Conservation (phyloP, 2,888 invertebrate species). For the Acanthococcus lagerstroemiae region DNA sequence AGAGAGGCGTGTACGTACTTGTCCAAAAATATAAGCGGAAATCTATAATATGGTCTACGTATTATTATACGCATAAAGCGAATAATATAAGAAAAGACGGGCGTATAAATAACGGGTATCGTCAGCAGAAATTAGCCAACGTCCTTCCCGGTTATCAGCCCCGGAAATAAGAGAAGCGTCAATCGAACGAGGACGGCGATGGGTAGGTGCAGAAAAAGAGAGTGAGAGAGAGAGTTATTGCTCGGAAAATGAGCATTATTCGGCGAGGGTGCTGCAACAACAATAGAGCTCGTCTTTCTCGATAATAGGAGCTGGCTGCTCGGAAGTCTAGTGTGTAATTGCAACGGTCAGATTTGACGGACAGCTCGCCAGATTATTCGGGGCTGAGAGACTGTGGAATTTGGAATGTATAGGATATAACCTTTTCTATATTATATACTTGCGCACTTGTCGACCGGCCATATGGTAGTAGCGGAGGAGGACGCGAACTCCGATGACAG, state of each 20-base stretch:
- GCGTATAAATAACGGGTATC: constrained; percentile 3
- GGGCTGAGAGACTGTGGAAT: no score
- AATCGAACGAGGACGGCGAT: not conserved
- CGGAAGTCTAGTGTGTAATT: constrained; percentile 12
- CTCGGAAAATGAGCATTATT: constrained; percentile 19
- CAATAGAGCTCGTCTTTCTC: constrained; percentile 11
- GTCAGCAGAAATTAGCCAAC: constrained; percentile 6
- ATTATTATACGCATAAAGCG: no score
- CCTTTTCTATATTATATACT: no score
- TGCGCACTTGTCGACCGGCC: no score
- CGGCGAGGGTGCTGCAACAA: constrained; percentile 5
- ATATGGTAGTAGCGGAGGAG: no score
- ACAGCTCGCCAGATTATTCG: not conserved
- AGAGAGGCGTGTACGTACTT: no score
- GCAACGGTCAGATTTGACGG: constrained; percentile 23
- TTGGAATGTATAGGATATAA: no score
- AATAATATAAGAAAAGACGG: no score
- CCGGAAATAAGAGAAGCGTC: constrained; percentile 8
- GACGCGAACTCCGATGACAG: no score
- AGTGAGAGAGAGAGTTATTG: no score
- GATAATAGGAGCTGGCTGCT: not conserved
- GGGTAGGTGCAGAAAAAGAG: constrained; percentile 5
- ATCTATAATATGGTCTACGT: no score
- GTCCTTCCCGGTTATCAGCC: not conserved
- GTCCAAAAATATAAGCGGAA: no score